A percentile compares a stretch with the other conserved stretches of the same genome.
Evolutionary conservation across 53 echinoderm and acorn worm genomes (phyloP).

Genomic region (Echinarachnius parma): DNA sequence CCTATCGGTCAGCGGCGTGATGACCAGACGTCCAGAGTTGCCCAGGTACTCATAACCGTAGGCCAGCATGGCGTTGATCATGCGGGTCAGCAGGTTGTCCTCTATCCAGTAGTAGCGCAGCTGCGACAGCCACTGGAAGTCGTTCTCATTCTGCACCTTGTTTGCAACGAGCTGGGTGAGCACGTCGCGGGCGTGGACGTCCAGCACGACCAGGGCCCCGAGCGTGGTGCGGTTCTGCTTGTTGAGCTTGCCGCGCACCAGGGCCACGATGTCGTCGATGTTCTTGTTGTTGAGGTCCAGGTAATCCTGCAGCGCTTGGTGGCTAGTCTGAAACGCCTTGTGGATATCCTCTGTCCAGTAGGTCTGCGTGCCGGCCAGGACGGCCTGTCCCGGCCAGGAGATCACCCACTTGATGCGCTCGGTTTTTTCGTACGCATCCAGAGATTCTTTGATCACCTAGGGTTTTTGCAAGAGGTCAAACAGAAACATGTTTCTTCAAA

Average conservation of each 20-base stretch:
- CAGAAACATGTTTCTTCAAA: neutral
- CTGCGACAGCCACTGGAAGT: slow-evolving; percentile 97
- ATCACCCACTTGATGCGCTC: slow-evolving; percentile 87
- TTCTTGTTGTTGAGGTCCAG: slow-evolving; percentile 82
- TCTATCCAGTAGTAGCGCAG: slow-evolving; percentile 94
- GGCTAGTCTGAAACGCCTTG: slow-evolving; percentile 75
- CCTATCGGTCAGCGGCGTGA: slow-evolving; percentile 96
- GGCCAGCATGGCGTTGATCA: slow-evolving; percentile 98
- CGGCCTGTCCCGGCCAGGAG: slow-evolving; percentile 94
- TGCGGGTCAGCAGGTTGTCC: slow-evolving; percentile 84
- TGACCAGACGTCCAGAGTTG: slow-evolving; percentile 94
- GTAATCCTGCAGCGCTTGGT: slow-evolving; percentile 73
- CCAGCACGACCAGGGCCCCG: slow-evolving; percentile 95
- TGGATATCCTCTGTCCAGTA: slow-evolving; percentile 97
- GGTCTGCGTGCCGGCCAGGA: slow-evolving; percentile 81
- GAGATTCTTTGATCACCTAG: slow-evolving; percentile 94
- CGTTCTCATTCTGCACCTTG: slow-evolving; percentile 69
- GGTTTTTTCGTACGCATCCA: slow-evolving; percentile 73
- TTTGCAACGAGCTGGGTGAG: slow-evolving; percentile 66
- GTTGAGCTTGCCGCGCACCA: slow-evolving; percentile 97
- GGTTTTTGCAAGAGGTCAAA: neutral
- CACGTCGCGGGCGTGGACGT: slow-evolving; percentile 96
- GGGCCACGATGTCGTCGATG: slow-evolving; percentile 92
- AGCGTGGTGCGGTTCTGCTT: slow-evolving; percentile 99
- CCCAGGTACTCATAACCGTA: slow-evolving; percentile 98